A percentile compares a stretch with the other conserved stretches of the same genome.
phyloP scores from a whole-genome alignment of 2,113 vertebrate genomes.

The Collichthys lucidus region DNA sequence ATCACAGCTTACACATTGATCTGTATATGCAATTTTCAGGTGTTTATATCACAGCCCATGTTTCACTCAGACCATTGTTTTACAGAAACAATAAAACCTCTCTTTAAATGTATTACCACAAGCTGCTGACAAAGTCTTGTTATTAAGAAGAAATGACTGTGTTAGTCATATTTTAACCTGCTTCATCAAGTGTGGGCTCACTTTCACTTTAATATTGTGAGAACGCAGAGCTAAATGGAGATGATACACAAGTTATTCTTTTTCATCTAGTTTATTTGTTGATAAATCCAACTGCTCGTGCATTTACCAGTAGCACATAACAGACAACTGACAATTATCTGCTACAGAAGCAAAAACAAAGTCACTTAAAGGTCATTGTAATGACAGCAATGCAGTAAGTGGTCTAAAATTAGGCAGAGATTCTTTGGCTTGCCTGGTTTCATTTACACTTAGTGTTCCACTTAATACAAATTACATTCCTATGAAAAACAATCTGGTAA shows the following conservation, averaged over 20 bases:
- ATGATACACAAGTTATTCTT: not conserved
- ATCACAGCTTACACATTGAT: constrained; percentile 38
- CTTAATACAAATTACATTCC: constrained; percentile 13
- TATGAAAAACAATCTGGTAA: not conserved
- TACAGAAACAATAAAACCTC: constrained; percentile 78
- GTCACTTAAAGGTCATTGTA: constrained; percentile 46
- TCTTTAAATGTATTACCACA: constrained; percentile 44
- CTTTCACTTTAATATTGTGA: too few species aligned
- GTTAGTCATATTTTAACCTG: not conserved
- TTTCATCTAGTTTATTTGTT: not conserved
- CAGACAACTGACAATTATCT: constrained; percentile 24
- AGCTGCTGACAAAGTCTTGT: not conserved
- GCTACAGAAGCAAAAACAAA: constrained; percentile 25
- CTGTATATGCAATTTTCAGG: constrained; percentile 73
- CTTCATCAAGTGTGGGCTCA: not conserved
- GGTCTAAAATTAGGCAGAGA: constrained; percentile 68
- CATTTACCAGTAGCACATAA: not conserved
- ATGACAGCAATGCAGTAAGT: constrained; percentile 54
- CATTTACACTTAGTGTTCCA: constrained; percentile 43
- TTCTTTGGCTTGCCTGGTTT: constrained; percentile 49
- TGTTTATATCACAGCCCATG: constrained; percentile 69
- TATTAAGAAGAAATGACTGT: not conserved
- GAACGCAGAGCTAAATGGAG: not conserved
- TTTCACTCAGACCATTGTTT: constrained; percentile 70
- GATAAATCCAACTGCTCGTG: not conserved